Base-by-base conservation (phyloP, 64 coral and sea anemone species). In the Cladopsammia gracilis region DNA sequence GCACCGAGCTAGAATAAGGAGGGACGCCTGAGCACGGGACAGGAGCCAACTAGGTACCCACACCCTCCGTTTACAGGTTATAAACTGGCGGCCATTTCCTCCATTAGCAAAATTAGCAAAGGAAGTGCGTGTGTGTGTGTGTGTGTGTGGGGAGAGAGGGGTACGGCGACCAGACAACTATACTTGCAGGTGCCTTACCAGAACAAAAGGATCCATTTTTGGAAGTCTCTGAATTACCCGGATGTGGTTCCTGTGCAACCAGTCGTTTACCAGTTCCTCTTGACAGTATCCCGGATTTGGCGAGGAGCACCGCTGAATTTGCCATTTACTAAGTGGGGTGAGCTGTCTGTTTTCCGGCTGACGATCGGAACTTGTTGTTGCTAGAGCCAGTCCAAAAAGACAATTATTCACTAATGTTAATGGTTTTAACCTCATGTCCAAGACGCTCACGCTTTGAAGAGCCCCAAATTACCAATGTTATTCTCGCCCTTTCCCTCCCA, bases 201-300 rank as follows among this genome's bases (percentile, higher is more conserved):
- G 74, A 61, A 94, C 69, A 7, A 87, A 14, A 4, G 95, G 95
- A 50, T 97, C 92, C 34, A 97, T 72, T 18, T 77, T 88, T 13
- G 92, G 95, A 50, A 97, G 72, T 42, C 25, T 93, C 18, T 89
- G 68, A 43, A 78, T 44, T n/a, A 91, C 88, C 11, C 22, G 77
- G 69, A 97, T 93, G 54, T 86, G 73, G 60, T 97, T 97, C 73
- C 73, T 94, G 6, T 91, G 73, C 19, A 97, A 78, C 95, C 95
- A 97, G 48, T 97, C 81, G 46, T 82, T 83, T 45, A 97, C 91
- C 53, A 73, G 13, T 3, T 74, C 92, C 74, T 97, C 84, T 15
- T 97, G 75, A 46, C 62, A 81, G 14, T 70, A 62, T 20, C 20
- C 54, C 20, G 83, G 42, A 10, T 56, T 48, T n/a, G 53, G 71